Evolutionary conservation across 92 coral and sea anemone genomes (phyloP).

Genomic region (Actinostola sp.): DNA sequence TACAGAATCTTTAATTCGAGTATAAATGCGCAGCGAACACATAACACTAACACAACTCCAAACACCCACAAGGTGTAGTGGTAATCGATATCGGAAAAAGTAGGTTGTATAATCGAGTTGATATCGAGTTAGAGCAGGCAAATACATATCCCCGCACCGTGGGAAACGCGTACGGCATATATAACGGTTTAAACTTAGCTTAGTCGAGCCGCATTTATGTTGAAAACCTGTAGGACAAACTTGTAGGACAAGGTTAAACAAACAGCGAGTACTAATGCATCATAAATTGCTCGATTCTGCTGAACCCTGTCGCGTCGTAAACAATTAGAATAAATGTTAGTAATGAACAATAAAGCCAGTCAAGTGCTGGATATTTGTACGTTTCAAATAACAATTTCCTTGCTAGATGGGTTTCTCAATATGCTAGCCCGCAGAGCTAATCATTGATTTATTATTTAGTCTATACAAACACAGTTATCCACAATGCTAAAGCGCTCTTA

Average conservation of each 20-base stretch:
- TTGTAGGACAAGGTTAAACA: constrained; percentile 32
- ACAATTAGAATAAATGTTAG: neutral
- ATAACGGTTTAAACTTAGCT: constrained; percentile 1
- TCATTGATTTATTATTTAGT: neutral
- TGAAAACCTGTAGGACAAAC: neutral
- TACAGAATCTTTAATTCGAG: too few relatives aligned
- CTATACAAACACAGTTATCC: neutral
- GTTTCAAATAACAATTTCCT: too few relatives aligned
- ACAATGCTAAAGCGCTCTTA: neutral
- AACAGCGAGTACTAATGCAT: constrained; percentile 27
- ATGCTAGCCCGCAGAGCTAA: too few relatives aligned
- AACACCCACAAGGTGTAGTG: too few relatives aligned
- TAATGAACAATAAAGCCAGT: constrained; percentile 1
- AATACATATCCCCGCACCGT: neutral
- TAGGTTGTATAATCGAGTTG: neutral
- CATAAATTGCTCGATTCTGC: constrained; percentile 24
- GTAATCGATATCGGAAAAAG: neutral
- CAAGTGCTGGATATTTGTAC: neutral
- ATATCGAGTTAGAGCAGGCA: constrained; percentile 2
- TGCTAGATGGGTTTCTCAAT: too few relatives aligned
- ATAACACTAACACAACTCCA: too few relatives aligned
- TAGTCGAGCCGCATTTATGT: neutral
- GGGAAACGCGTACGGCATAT: neutral
- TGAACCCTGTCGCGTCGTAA: neutral
- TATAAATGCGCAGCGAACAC: too few relatives aligned